These are phyloP conservation scores for Julus scanicus DNA, from an alignment of 2,888 invertebrate species.

Conservation along the genomic window DNA sequence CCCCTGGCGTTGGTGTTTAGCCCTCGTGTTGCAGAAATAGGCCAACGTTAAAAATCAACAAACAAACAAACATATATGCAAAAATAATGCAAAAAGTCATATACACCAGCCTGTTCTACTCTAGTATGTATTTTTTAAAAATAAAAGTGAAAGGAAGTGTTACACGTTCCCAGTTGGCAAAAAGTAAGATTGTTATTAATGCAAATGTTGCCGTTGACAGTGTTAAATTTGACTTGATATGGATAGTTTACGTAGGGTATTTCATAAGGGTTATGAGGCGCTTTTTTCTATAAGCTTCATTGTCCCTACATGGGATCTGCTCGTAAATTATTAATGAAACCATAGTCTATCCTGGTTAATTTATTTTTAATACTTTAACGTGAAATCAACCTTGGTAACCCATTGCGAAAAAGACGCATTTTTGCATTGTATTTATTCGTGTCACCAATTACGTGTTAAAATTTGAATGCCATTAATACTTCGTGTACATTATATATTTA, in stretches of 20 bases:
- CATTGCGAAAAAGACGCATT: background rate
- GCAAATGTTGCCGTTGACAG: too few species aligned
- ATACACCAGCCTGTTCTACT: too few species aligned
- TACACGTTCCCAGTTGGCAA: too few species aligned
- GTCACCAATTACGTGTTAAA: slow-evolving; percentile 38
- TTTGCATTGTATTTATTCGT: slow-evolving; percentile 11
- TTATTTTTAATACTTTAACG: slow-evolving; percentile 8
- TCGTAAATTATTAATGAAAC: background rate
- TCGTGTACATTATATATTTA: background rate
- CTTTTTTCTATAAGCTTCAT: background rate
- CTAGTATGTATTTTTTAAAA: too few species aligned
- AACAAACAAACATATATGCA: too few species aligned
- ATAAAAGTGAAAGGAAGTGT: too few species aligned
- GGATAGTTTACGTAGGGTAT: background rate
- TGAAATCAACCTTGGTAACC: slow-evolving; percentile 24
- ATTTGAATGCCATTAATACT: slow-evolving; percentile 1
- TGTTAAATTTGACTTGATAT: too few species aligned
- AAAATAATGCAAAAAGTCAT: too few species aligned
- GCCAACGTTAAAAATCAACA: too few species aligned
- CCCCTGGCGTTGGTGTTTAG: too few species aligned
- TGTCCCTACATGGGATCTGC: background rate
- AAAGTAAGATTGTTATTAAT: too few species aligned
- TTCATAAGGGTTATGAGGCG: background rate
- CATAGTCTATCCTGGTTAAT: background rate
- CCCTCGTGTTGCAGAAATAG: too few species aligned